Conservation (phyloP, 2,113 vertebrate species). For the Aptenodytes forsteri region DNA sequence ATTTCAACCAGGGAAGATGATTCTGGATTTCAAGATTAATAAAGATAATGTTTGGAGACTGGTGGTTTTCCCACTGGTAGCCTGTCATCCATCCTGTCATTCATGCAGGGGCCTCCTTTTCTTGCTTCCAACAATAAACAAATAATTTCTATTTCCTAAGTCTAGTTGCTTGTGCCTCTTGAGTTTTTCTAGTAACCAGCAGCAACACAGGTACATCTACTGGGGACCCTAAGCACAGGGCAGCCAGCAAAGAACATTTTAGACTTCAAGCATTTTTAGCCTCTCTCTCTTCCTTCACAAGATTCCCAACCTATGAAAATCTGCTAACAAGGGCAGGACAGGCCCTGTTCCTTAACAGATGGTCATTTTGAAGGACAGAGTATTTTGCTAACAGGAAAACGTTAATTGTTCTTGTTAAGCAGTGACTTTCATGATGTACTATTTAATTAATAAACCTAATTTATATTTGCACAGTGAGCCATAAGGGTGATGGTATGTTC, state of each 20-base stretch:
- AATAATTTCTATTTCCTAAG: not conserved
- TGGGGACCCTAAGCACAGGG: not conserved
- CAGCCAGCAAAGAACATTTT: not conserved
- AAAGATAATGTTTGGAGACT: not conserved
- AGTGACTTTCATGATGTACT: not conserved
- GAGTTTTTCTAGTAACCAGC: not conserved
- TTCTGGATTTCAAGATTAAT: not conserved
- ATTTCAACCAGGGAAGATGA: not conserved
- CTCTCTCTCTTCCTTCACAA: not conserved
- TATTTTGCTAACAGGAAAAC: not conserved
- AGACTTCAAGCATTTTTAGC: not conserved
- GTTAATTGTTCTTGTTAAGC: not conserved
- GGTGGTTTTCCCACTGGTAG: not conserved
- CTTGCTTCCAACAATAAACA: not conserved
- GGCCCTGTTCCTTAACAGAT: not conserved
- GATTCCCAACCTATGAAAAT: not conserved
- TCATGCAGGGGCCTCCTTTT: not conserved
- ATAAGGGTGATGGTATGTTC: not conserved
- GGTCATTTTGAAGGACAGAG: not conserved
- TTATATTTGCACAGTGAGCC: not conserved
- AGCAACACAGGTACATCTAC: not conserved
- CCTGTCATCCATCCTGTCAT: not conserved
- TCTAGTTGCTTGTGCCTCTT: not conserved
- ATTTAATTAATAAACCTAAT: slow-evolving; percentile 4
- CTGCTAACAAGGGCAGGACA: not conserved